phyloP scores from a whole-genome alignment of 1,140 invertebrate genomes.

The Monomorium pharaonis region DNA sequence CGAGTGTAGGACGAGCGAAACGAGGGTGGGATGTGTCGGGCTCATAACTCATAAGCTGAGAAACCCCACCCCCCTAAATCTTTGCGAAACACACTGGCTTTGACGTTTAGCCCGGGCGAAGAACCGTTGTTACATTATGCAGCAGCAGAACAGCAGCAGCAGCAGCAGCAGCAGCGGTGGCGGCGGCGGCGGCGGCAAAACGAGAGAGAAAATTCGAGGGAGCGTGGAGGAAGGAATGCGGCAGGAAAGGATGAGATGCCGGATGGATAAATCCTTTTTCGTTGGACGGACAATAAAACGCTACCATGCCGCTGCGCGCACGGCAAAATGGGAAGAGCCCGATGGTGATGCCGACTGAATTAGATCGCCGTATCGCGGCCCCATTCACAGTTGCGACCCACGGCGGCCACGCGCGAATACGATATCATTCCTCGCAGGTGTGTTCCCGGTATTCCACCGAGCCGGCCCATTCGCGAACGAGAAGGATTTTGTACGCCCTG shows the following conservation, averaged over 20 bases:
- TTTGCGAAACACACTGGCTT: slow-evolving; percentile 76
- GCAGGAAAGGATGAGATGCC: slow-evolving; percentile 49
- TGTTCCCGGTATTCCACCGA: slow-evolving; percentile 2
- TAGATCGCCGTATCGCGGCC: slow-evolving; percentile 62
- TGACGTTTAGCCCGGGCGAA: slow-evolving; percentile 76
- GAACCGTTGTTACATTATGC: slow-evolving; percentile 78
- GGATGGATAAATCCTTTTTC: slow-evolving; percentile 75
- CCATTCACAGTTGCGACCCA: slow-evolving; percentile 62
- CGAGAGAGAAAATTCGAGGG: slow-evolving; percentile 42
- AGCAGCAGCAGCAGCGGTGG: slow-evolving; percentile 41
- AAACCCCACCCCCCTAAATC: slow-evolving; percentile 75
- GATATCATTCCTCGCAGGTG: slow-evolving; percentile 70
- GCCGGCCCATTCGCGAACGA: slow-evolving; percentile 49
- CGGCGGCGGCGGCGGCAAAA: slow-evolving; percentile 46
- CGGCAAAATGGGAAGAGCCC: slow-evolving; percentile 57
- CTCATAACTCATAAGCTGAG: slow-evolving; percentile 78
- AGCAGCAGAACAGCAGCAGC: slow-evolving; percentile 59
- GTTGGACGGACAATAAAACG: slow-evolving; percentile 73
- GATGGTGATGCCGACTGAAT: slow-evolving; percentile 61
- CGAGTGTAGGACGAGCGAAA: slow-evolving; percentile 47
- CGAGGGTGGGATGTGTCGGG: slow-evolving; percentile 62
- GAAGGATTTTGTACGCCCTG: slow-evolving; percentile 56
- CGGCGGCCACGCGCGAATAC: slow-evolving; percentile 70
- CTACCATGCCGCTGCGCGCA: slow-evolving; percentile 31
- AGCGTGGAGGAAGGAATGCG: background rate